Conservation (phyloP, 2,113 vertebrate species). For the human (Homo sapiens) region DNA sequence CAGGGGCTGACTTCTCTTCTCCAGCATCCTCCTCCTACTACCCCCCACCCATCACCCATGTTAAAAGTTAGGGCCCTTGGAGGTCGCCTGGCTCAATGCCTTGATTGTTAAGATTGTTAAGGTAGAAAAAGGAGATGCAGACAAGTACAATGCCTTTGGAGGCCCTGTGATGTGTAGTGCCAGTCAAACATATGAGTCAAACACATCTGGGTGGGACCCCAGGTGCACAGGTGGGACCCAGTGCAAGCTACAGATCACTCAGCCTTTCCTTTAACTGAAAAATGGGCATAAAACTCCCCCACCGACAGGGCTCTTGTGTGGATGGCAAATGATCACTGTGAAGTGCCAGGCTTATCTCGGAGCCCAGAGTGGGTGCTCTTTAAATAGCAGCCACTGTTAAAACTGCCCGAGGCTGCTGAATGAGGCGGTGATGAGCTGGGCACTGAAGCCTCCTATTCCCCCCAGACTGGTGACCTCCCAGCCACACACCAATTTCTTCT, state of each 20-base stretch:
- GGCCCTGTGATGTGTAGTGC: rapidly evolving
- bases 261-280: neutral
- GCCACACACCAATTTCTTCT: neutral
- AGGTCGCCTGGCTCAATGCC: neutral
- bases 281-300: rapidly evolving
- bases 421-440: rapidly evolving
- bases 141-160: neutral
- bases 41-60: too few relatives aligned
- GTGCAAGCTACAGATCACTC: neutral
- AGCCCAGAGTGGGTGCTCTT: neutral
- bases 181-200: neutral
- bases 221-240: rapidly evolving
- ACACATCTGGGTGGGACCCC: neutral
- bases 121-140: neutral
- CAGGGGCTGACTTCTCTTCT: neutral
- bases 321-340: rapidly evolving
- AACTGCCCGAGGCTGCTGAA: too few relatives aligned
- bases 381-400: neutral
- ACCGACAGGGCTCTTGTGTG: neutral
- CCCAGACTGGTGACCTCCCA: neutral
- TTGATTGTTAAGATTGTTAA: neutral
- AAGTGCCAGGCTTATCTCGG: neutral
- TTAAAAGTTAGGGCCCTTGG: neutral
- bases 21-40: too few relatives aligned
- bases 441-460: neutral